Evolutionary conservation across 2,888 invertebrate genomes (phyloP), one percentile per base, ranked within the genome.

Genomic region (Hypolimnas misippus): DNA sequence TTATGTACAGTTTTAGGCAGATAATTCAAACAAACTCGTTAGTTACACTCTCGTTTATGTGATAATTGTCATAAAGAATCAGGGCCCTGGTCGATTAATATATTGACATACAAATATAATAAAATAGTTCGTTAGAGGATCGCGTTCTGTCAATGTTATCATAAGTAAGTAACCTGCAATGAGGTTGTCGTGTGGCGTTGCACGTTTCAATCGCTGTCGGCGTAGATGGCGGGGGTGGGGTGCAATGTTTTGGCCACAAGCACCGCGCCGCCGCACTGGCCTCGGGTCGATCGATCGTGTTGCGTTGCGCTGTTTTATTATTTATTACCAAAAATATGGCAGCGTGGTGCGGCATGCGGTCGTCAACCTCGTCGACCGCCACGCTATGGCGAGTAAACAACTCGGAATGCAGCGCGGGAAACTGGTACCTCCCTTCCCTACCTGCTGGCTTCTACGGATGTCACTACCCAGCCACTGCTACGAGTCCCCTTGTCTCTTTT

Each of bases 241-340:
- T 83, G 83, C 83, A 86, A 82, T 86, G 85, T 87, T 86, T 86
- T 84, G 83, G 81, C 75, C 78, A 73, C 74, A 73, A 74, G 75
- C 71, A 70, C 57, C 81, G 86, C 87, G 86, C 84, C 87, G 87
- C 73, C 86, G 87, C 87, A 87, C 79, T 84, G 81, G 74, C 76
- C 81, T 73, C 76, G 76, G 76, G 72, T 71, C 76, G 78, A 89
- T 89, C 89, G 88, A 88, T 88, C 86, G 83, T 76, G 76, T 76
- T 82, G 83, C 82, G 82, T 82, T 84, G 85, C 83, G 86, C 82
- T 83, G 81, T 79, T 83, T 82, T 85, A 87, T 87, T 87, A 88
- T 89, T 90, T 90, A 89, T 87, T 88, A 87, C 86, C 87, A 80
- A 89, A 85, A 89, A 89, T 87, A 89, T 87, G 84, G 84, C 85